Evolutionary conservation across 2,113 vertebrate species (phyloP).

Genomic region (Megaleporinus macrocephalus): DNA sequence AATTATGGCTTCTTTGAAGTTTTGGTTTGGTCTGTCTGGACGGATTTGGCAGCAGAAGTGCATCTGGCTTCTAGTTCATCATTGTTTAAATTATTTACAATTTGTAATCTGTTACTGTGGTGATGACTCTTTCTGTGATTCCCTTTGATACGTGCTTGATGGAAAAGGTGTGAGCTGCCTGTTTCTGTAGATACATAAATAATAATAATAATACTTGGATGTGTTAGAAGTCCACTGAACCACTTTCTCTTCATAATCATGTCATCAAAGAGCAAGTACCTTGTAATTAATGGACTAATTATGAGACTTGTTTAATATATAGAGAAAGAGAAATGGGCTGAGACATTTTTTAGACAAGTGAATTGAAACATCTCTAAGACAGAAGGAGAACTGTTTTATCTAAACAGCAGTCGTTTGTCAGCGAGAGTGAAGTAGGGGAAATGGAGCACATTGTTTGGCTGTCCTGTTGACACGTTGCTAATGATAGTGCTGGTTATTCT

Average conservation of each 20-base stretch:
- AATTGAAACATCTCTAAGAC: slow-evolving; percentile 7
- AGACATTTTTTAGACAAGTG: not conserved
- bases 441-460: not conserved
- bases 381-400: not conserved
- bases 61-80: slow-evolving; percentile 13
- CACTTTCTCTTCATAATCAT: not conserved
- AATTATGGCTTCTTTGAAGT: slow-evolving; percentile 8
- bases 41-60: slow-evolving; percentile 20
- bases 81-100: slow-evolving; percentile 13
- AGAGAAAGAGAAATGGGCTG: not conserved
- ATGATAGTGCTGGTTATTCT: not conserved
- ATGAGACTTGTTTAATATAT: not conserved
- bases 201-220: slow-evolving; percentile 28
- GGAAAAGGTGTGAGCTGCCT: slow-evolving; percentile 15
- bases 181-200: slow-evolving; percentile 10
- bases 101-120: slow-evolving; percentile 36
- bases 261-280: not conserved
- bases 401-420: not conserved
- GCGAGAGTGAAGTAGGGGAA: slow-evolving; percentile 4
- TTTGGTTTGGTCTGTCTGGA: not conserved
- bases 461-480: not conserved
- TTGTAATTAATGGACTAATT: not conserved
- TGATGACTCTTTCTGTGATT: slow-evolving; percentile 35
- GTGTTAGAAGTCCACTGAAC: slow-evolving; percentile 32
- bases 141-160: slow-evolving; percentile 1